Base-by-base conservation (phyloP, 2,113 vertebrate species). In the Thunnus maccoyii region DNA sequence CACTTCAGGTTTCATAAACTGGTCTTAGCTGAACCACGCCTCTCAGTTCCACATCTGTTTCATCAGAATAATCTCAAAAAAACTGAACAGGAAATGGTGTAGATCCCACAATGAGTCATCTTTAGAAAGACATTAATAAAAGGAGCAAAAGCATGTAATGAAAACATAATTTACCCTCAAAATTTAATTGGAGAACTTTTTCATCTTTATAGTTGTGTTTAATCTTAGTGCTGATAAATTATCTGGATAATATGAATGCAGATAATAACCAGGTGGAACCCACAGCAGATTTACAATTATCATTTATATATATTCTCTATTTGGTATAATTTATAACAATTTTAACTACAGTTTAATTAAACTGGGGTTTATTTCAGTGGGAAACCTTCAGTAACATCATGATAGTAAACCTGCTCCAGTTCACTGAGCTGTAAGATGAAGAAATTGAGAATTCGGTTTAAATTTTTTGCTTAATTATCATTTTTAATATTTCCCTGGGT, bases 1-100 rank as follows among this genome's bases (percentile, higher is more conserved):
- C 76, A 83, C 62, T 63, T 61, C 17, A 4, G 0, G 17, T 80
- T 80, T 80, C 72, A 70, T 66, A 62, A 84, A 47, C 6, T 5
- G n/a, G 20, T 32, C 52, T 11, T 18, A 60, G 16, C 16, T 0
- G 20, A 22, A 52, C 30, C 20, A 16, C 73, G 2, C 68, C 70
- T 56, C 61, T 78, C 76, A 9, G 30, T 25, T 44, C 32, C 56
- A 72, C 72, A 58, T 72, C 61, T 51, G 65, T 64, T 76, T 68
- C 30, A 15, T 65, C 65, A 60, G n/a, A 12, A 65, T 15, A 20
- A 50, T 6, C 20, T 22, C 22, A 22, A 22, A 22, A 22, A 22
- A 22, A 22, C 22, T 50, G 27, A 64, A 22, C 22, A 16, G 14
- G 12, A 54, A 67, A 62, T 47, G 0, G 14, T 5, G 25, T 0